These are phyloP conservation scores for Equus przewalskii DNA, from an alignment of 2,113 vertebrate species.

Conservation along the genomic window DNA sequence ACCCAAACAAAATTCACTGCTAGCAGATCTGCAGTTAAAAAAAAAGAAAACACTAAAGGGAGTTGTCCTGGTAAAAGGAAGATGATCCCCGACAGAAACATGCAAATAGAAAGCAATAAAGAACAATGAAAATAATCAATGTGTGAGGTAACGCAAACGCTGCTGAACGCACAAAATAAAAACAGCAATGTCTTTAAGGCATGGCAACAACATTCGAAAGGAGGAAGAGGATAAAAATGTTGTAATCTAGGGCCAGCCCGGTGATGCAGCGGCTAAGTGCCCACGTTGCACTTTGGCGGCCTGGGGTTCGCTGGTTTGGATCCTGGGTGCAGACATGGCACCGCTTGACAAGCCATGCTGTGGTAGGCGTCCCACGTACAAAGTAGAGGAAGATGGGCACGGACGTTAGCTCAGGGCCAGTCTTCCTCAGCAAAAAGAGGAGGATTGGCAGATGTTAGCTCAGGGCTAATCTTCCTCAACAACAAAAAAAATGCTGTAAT, in stretches of 20 bases:
- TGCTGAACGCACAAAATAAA: neutral
- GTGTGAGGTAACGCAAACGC: neutral
- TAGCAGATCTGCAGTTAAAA: neutral
- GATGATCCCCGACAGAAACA: neutral
- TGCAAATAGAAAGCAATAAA: neutral
- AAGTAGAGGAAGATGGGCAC: too few relatives aligned
- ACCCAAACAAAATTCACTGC: neutral
- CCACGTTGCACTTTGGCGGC: too few relatives aligned
- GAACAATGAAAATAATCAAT: neutral
- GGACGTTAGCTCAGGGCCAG: too few relatives aligned
- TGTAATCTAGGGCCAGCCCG: neutral
- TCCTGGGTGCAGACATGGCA: too few relatives aligned
- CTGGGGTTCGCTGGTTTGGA: too few relatives aligned
- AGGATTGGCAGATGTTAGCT: too few relatives aligned
- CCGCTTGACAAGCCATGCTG: too few relatives aligned
- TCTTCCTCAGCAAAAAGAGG: too few relatives aligned
- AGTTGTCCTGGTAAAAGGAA: neutral
- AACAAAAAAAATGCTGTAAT: neutral
- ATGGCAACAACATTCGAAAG: neutral
- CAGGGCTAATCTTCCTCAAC: too few relatives aligned
- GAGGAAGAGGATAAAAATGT: neutral
- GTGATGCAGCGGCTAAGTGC: too few relatives aligned
- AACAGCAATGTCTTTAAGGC: neutral
- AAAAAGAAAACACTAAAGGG: neutral
- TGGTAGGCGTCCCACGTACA: too few relatives aligned